Percentiles rank a stretch among this genome's conserved stretches.
Evolutionary conservation across 2,888 invertebrate species (phyloP).

Genomic region (Dendrolimus houi): DNA sequence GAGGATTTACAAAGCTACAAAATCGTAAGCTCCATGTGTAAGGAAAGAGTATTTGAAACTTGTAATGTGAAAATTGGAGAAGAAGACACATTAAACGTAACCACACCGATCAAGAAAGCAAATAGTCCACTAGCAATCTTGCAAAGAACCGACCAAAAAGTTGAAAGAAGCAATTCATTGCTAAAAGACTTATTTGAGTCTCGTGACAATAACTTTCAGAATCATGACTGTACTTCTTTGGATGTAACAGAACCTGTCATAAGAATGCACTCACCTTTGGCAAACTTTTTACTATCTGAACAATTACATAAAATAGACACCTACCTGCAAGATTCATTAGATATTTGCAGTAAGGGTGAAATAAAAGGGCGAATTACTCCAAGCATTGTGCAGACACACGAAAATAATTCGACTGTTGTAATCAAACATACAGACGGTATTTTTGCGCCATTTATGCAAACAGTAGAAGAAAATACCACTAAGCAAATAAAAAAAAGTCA

Average conservation of each 20-base stretch:
- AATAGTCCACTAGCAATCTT: constrained; percentile 53
- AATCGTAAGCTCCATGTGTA: constrained; percentile 59
- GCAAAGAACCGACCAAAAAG: constrained; percentile 42
- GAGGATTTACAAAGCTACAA: constrained; percentile 66
- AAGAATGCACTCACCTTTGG: constrained; percentile 48
- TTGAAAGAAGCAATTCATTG: neutral
- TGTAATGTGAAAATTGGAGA: constrained; percentile 9
- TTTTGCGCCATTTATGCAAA: neutral
- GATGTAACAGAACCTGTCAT: constrained; percentile 15
- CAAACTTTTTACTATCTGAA: constrained; percentile 51
- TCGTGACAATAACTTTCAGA: neutral
- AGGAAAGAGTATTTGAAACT: constrained; percentile 39
- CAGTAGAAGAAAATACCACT: neutral
- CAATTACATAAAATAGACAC: constrained; percentile 59
- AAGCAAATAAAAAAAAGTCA: neutral
- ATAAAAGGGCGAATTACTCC: constrained; percentile 18
- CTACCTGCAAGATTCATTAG: constrained; percentile 61
- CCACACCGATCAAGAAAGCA: constrained; percentile 25
- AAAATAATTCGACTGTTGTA: neutral
- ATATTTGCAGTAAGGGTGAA: constrained; percentile 36
- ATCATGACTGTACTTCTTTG: constrained; percentile 1
- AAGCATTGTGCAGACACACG: constrained; percentile 8
- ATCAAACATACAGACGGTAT: neutral
- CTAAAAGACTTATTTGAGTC: neutral
- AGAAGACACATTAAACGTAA: constrained; percentile 1